Conservation (phyloP, 2,888 invertebrate genomes). For the Dinocampus coccinellae region DNA sequence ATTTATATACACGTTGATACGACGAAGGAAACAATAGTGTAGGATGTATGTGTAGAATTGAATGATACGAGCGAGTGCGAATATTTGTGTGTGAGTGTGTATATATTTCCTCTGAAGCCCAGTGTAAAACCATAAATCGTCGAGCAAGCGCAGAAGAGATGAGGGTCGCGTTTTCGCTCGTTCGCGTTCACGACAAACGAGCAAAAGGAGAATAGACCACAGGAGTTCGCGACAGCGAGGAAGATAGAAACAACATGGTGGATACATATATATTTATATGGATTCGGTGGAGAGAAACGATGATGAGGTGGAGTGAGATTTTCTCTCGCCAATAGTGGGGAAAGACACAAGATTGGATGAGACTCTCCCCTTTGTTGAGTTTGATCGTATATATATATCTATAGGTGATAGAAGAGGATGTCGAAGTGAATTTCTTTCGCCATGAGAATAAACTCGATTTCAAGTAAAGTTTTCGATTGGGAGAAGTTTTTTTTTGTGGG, state of each 20-base stretch:
- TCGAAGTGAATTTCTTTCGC: constrained; percentile 2
- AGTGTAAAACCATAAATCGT: constrained; percentile 45
- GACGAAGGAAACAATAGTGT: constrained; percentile 16
- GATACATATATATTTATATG: not conserved
- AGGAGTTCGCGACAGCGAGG: constrained; percentile 34
- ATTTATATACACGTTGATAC: too few species aligned
- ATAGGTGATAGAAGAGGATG: constrained; percentile 12
- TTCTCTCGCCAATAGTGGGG: constrained; percentile 44
- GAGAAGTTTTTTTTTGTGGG: constrained; percentile 15
- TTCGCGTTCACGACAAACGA: constrained; percentile 42
- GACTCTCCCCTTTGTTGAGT: constrained; percentile 24
- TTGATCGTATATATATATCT: constrained; percentile 3
- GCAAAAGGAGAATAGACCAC: constrained; percentile 39
- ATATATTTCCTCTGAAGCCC: constrained; percentile 19
- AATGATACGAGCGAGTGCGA: constrained; percentile 25
- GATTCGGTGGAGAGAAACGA: not conserved
- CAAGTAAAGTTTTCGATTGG: constrained; percentile 8
- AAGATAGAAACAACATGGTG: constrained; percentile 23
- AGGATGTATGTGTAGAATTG: not conserved
- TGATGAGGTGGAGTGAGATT: constrained; percentile 37
- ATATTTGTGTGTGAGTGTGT: not conserved
- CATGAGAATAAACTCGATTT: not conserved
- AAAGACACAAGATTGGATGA: constrained; percentile 48
- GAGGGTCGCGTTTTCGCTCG: constrained; percentile 4
- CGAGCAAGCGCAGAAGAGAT: constrained; percentile 44